Conservation (phyloP, 2,797 vertebrate genomes). For the Chaenodraco wilsoni region DNA sequence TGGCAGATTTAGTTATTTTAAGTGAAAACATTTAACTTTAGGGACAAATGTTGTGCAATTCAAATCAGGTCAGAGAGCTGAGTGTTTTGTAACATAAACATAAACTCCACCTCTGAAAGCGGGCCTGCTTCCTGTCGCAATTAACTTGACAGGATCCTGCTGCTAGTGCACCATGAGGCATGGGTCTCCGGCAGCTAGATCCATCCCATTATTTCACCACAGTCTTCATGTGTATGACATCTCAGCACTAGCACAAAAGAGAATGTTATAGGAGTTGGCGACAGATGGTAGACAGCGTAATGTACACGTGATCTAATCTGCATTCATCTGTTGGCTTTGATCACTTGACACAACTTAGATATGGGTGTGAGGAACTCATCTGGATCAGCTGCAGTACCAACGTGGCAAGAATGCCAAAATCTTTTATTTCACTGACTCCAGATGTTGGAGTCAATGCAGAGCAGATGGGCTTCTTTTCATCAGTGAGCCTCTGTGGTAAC, state of each 20-base stretch:
- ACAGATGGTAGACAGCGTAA: background rate
- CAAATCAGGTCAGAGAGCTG: background rate
- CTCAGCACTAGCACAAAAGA: background rate
- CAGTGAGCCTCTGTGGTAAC: background rate
- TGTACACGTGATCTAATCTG: conserved; percentile 1
- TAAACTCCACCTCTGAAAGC: conserved; percentile 8
- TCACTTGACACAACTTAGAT: conserved; percentile 19
- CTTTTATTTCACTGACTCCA: conserved; percentile 73
- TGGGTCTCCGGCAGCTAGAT: background rate
- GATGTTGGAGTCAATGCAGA: conserved; percentile 71
- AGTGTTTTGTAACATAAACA: background rate
- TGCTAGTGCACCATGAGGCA: background rate
- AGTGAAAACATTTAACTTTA: background rate
- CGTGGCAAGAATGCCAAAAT: conserved; percentile 51
- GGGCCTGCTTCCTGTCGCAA: background rate
- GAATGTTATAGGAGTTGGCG: no score
- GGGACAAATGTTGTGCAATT: background rate
- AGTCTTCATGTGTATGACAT: background rate
- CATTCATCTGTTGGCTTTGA: conserved; percentile 39
- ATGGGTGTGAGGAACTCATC: conserved; percentile 26
- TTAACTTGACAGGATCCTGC: conserved; percentile 17
- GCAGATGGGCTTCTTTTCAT: conserved; percentile 64
- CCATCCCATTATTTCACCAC: background rate
- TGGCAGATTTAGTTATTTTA: background rate
- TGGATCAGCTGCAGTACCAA: conserved; percentile 45